phyloP scores from a whole-genome alignment of 2,113 vertebrate species.

The Panthera leo region DNA sequence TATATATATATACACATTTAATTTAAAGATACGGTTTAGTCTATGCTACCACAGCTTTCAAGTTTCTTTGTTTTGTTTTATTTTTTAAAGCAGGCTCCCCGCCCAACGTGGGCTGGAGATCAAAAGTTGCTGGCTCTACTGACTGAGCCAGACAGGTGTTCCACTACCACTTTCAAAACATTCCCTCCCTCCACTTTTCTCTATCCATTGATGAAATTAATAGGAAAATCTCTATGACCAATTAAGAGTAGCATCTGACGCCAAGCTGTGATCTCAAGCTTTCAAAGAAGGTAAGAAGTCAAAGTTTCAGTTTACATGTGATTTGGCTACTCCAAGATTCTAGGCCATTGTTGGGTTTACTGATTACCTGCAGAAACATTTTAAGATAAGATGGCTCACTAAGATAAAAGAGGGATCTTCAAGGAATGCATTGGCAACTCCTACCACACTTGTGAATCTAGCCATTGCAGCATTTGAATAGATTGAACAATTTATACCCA shows the following conservation, averaged over 20 bases:
- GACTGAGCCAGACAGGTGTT: not conserved
- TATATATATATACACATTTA: no score
- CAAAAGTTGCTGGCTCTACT: not conserved
- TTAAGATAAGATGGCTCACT: not conserved
- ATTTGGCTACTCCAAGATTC: not conserved
- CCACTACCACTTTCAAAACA: not conserved
- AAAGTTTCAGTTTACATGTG: not conserved
- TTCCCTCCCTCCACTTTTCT: not conserved
- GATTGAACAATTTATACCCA: conserved; percentile 3
- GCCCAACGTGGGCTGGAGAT: not conserved
- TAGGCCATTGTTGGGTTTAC: not conserved
- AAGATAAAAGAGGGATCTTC: not conserved
- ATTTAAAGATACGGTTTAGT: no score
- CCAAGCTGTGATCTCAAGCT: not conserved
- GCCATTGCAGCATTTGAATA: not conserved
- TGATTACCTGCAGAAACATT: conserved; percentile 7
- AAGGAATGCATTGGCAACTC: not conserved
- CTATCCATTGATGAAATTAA: not conserved
- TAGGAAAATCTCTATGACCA: not conserved
- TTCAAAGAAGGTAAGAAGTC: not conserved
- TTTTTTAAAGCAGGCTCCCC: not conserved
- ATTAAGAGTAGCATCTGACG: not conserved
- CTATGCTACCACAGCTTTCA: not conserved
- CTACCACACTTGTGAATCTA: not conserved
- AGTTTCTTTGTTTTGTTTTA: not conserved